A percentile compares a stretch with the other conserved stretches of the same genome.
Conservation (phyloP, 2,797 vertebrate species). For the Melopsittacus undulatus region DNA sequence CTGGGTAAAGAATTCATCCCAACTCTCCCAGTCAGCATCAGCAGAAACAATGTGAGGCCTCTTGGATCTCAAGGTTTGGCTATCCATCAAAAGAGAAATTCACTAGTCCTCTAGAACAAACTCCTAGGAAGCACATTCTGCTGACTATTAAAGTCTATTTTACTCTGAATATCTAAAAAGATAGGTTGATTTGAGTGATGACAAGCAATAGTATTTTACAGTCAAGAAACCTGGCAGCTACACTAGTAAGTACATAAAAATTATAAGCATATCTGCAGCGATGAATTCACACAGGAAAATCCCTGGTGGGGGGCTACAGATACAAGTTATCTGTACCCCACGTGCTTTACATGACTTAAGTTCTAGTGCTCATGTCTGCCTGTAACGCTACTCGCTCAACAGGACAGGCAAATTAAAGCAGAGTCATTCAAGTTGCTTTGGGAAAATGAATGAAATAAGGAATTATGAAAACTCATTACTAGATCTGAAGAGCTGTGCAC, state of each 20-base stretch:
- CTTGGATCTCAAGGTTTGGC: background rate
- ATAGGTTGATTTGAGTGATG: background rate
- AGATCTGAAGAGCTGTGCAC: background rate
- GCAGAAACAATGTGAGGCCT: background rate
- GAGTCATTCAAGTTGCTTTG: background rate
- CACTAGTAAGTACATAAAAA: background rate
- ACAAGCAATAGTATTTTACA: background rate
- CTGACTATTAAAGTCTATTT: background rate
- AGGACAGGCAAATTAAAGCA: background rate
- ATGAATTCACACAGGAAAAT: background rate
- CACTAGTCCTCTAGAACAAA: background rate
- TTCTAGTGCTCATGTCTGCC: background rate
- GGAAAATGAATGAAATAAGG: background rate
- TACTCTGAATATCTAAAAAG: background rate
- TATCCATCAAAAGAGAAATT: background rate
- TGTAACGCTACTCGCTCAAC: background rate
- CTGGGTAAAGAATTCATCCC: background rate
- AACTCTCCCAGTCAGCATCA: background rate
- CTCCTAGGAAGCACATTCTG: background rate
- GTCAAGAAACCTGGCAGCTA: background rate
- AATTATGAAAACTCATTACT: background rate
- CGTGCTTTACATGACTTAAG: fast-evolving
- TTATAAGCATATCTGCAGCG: background rate
- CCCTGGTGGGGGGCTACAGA: background rate
- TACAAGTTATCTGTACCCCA: background rate